Evolutionary conservation across 2,797 vertebrate genomes (phyloP).

Genomic region (Mormyrops boulengeri): DNA sequence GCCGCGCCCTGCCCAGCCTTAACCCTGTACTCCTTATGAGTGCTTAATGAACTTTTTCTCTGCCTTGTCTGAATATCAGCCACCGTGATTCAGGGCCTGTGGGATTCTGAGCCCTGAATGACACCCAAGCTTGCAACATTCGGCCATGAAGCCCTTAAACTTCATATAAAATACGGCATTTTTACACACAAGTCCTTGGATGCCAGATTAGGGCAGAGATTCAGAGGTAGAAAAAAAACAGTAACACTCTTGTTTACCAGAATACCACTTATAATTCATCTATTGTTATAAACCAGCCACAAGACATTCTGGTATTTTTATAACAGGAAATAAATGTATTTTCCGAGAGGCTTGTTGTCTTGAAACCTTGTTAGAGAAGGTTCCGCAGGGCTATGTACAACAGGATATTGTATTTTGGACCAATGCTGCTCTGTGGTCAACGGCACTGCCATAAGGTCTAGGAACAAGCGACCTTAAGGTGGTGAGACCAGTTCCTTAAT

Average conservation of each 20-base stretch:
- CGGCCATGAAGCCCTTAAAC: not conserved
- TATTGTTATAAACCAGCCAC: not conserved
- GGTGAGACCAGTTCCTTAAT: not conserved
- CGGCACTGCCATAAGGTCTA: not conserved
- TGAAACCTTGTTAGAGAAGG: not conserved
- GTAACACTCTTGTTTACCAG: not conserved
- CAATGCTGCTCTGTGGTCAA: not conserved
- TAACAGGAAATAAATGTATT: not conserved
- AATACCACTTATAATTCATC: not conserved
- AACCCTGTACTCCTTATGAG: not conserved
- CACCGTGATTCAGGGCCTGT: not conserved
- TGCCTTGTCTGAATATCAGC: slow-evolving; percentile 2
- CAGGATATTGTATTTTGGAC: not conserved
- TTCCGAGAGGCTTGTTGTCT: not conserved
- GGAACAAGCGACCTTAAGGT: not conserved
- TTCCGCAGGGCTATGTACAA: not conserved
- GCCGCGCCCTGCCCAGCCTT: not conserved
- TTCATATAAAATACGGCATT: not conserved
- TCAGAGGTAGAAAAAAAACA: not conserved
- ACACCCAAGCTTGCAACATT: not conserved
- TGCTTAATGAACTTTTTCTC: slow-evolving; percentile 14
- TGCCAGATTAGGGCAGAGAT: not conserved
- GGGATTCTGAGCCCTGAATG: not conserved
- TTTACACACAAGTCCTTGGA: not conserved
- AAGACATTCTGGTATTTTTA: not conserved